Base-by-base conservation (phyloP, 2,888 invertebrate genomes). In the Caenorhabditis panamensis region DNA sequence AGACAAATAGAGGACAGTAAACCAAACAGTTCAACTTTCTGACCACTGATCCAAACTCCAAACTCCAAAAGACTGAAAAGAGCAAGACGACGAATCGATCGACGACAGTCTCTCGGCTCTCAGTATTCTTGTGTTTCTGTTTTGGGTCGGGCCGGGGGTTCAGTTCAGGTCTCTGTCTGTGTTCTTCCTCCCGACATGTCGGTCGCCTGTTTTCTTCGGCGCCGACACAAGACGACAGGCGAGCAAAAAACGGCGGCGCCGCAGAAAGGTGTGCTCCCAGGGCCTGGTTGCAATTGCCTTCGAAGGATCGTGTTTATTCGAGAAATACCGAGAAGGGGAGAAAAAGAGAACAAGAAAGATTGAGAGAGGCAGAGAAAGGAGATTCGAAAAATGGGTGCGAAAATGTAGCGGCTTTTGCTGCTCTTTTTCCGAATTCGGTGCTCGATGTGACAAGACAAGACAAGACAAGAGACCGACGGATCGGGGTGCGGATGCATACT, bases 181-280 rank as follows among this genome's bases (percentile, higher is more conserved):
- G 26, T 13, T 37, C 37, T 37, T 47, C 20, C 8, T 28, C 49
- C 41, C 37, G 44, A 47, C 61, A 47, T 51, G 31, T 51, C 66
- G 31, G 26, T 53, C 66, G 20, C 47, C 28, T 69, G 51, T 61
- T 69, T 69, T 61, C 22, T 41, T 41, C 31, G 31, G 11, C 47
- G 63, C 28, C 36, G 51, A 68, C 54, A 58, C 69, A 61, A 51
- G 61, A 69, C 61, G 69, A 69, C 69, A 69, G 69, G 51, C 20
- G 24, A 18, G 58, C 69, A 26, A 69, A 71, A 71, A 71, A 71
- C n/a, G n/a, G 54, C 61, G 62, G 47, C 54, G 53, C 62, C 22
- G 24, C 53, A 41, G 36, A 51, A 37, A 41, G 37, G 26, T 54
- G 26, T 28, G 54, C 54, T 54, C 54, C 13, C 22, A 26, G 16